phyloP scores from a whole-genome alignment of 2,113 vertebrate species.

The Sinocyclocheilus anophthalmus region DNA sequence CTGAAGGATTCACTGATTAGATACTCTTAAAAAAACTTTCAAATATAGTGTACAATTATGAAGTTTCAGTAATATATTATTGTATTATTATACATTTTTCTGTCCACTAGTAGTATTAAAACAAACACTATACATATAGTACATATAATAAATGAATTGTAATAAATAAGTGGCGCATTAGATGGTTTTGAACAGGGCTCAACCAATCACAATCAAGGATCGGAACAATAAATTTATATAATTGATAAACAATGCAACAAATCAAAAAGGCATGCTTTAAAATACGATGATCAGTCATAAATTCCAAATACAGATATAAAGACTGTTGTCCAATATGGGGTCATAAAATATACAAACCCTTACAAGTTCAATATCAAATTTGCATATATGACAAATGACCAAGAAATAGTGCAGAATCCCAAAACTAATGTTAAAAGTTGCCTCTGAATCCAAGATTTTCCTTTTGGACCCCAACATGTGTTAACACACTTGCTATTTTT shows the following conservation, averaged over 20 bases:
- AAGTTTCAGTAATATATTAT: too few relatives aligned
- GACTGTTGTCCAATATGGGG: not conserved
- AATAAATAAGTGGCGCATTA: not conserved
- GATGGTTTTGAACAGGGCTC: not conserved
- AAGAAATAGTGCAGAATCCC: not conserved
- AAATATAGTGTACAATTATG: not conserved
- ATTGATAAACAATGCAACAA: too few relatives aligned
- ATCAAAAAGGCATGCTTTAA: not conserved
- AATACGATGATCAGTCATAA: not conserved
- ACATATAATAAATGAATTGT: not conserved
- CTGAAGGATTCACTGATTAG: not conserved
- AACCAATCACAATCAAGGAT: too few relatives aligned
- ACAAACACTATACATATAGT: not conserved
- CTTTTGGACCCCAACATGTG: not conserved
- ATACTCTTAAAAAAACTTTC: not conserved
- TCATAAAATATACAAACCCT: not conserved
- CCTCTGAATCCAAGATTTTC: not conserved
- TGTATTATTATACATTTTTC: not conserved
- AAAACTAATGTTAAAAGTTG: not conserved
- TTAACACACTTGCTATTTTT: not conserved
- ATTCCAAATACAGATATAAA: not conserved
- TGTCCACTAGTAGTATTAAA: not conserved
- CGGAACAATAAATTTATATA: not conserved
- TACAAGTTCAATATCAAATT: not conserved
- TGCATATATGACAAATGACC: not conserved